Percentiles rank a stretch among this genome's conserved stretches.
These are phyloP conservation scores for Axis porcinus DNA, from an alignment of 2,113 vertebrate genomes.

Conservation along the genomic window DNA sequence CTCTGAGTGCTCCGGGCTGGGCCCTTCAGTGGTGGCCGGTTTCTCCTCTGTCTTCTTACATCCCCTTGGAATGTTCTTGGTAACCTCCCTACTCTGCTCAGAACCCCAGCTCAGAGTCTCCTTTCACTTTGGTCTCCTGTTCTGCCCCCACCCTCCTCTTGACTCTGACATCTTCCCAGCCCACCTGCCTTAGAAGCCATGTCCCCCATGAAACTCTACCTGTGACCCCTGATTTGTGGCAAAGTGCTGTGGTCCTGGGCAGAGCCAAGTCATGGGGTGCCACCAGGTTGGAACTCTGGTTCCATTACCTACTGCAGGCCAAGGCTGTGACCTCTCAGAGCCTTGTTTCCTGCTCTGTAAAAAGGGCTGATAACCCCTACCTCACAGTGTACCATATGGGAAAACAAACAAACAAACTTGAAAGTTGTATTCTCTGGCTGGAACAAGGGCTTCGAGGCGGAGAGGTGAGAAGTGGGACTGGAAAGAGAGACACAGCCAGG, in stretches of 20 bases:
- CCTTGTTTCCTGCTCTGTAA: neutral
- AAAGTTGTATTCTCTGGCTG: neutral
- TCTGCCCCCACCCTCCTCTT: neutral
- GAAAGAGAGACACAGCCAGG: neutral
- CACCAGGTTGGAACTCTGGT: neutral
- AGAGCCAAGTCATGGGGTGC: neutral
- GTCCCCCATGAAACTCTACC: neutral
- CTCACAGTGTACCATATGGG: neutral
- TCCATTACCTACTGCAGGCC: neutral
- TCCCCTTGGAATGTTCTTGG: neutral
- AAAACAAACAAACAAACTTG: neutral
- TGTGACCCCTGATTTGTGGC: neutral
- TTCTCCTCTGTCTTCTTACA: neutral
- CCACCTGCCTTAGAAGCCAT: neutral
- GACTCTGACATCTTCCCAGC: neutral
- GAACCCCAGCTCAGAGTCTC: neutral
- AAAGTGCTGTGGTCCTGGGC: neutral
- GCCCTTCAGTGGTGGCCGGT: accelerated
- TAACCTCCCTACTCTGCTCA: neutral
- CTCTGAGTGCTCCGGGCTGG: neutral
- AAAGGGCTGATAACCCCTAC: neutral
- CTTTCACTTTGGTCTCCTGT: neutral
- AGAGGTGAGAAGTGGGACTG: neutral
- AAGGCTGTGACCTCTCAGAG: neutral
- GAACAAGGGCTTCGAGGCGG: neutral